Evolutionary conservation across 2,797 vertebrate species (phyloP).

Genomic region (Salarias fasciatus): DNA sequence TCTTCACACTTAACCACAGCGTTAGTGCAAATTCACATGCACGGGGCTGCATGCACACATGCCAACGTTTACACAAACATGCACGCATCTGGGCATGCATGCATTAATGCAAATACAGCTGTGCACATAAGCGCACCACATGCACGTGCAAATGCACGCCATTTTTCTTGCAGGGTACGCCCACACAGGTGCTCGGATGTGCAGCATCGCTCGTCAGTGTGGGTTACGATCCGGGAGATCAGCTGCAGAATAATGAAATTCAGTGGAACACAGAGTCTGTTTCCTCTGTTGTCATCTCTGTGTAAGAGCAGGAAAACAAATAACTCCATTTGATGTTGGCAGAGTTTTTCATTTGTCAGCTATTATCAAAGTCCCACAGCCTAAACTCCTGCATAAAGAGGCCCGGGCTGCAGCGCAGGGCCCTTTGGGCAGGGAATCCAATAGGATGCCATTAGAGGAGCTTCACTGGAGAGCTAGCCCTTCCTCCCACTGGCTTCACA

Average conservation of each 20-base stretch:
- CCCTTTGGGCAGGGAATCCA: conserved; percentile 58
- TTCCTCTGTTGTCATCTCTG: conserved; percentile 45
- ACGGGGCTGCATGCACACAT: conserved; percentile 24
- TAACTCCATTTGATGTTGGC: conserved; percentile 44
- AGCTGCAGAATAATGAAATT: conserved; percentile 43
- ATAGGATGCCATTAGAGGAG: conserved; percentile 63
- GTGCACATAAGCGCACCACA: no score
- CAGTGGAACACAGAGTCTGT: conserved; percentile 13
- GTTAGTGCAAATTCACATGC: conserved; percentile 37
- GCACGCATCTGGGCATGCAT: not conserved
- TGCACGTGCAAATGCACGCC: not conserved
- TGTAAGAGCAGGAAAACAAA: conserved; percentile 35
- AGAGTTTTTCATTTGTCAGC: conserved; percentile 58
- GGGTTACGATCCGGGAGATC: conserved; percentile 25
- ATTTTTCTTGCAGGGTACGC: no score
- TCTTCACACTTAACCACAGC: conserved; percentile 47
- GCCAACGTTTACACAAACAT: not conserved
- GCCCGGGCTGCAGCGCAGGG: conserved; percentile 33
- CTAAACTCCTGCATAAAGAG: conserved; percentile 30
- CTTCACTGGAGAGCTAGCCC: conserved; percentile 44
- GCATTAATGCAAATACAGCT: not conserved
- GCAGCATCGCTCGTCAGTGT: not conserved
- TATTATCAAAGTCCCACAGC: conserved; percentile 49
- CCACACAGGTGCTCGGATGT: conserved; percentile 11
- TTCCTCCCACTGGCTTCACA: conserved; percentile 53